Conservation (phyloP, 2,797 vertebrate species). For the Tragelaphus eurycerus region DNA sequence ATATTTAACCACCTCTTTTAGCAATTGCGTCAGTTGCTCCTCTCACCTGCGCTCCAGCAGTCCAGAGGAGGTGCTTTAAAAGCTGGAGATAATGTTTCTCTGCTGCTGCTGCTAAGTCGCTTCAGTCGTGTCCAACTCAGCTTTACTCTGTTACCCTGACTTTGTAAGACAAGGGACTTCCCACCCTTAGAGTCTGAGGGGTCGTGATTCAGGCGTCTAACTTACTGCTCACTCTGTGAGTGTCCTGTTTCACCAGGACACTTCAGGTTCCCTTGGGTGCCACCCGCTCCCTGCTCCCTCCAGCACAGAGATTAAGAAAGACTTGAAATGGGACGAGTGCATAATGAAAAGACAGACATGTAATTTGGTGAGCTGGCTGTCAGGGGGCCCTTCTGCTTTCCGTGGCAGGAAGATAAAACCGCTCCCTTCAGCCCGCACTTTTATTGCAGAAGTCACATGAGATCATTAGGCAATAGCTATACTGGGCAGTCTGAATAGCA, state of each 20-base stretch:
- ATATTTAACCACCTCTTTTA: neutral
- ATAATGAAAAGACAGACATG: neutral
- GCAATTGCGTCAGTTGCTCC: neutral
- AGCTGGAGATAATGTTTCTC: neutral
- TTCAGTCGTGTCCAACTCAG: neutral
- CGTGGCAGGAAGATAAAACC: neutral
- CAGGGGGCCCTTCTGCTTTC: neutral
- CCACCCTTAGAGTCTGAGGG: neutral
- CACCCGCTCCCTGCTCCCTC: neutral
- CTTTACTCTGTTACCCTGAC: neutral
- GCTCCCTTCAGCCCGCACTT: neutral
- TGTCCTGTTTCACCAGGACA: no score
- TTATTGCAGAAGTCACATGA: neutral
- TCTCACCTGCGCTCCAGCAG: neutral
- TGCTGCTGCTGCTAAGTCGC: no score
- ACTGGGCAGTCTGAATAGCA: neutral
- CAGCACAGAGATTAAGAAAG: neutral
- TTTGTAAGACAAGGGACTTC: neutral
- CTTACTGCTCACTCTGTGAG: neutral
- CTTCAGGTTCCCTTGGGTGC: neutral
- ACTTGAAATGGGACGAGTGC: fast-evolving
- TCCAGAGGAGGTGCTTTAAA: neutral
- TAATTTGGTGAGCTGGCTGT: neutral
- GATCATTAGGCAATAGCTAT: neutral
- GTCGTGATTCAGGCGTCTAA: neutral